Conservation (phyloP, 2,888 invertebrate species). For the Andrena marginata region DNA sequence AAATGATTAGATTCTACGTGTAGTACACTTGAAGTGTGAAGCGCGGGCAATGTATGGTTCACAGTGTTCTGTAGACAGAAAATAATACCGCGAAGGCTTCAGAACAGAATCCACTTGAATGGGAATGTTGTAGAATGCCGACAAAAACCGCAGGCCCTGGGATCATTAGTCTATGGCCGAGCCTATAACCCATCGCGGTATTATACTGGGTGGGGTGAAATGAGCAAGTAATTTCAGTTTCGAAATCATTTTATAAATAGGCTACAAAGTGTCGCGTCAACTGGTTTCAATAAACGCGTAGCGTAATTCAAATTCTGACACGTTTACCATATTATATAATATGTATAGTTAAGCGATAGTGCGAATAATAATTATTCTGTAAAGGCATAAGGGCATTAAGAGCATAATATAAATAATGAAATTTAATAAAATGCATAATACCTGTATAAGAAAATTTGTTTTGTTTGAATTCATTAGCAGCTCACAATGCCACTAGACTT, state of each 20-base stretch:
- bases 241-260: conserved; percentile 3
- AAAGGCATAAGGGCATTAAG: too few relatives aligned
- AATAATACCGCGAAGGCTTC: conserved; percentile 71
- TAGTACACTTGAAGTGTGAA: conserved; percentile 43
- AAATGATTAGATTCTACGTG: not conserved
- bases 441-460: too few relatives aligned
- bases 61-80: conserved; percentile 60
- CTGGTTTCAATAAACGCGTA: not conserved
- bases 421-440: too few relatives aligned
- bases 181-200: conserved; percentile 78
- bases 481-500: not conserved
- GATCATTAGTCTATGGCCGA: conserved; percentile 84
- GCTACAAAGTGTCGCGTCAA: not conserved
- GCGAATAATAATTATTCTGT: too few relatives aligned
- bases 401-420: too few relatives aligned
- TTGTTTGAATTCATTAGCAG: too few relatives aligned
- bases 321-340: too few relatives aligned
- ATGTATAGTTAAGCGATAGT: too few relatives aligned
- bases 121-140: conserved; percentile 85
- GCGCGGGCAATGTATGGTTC: conserved; percentile 38
- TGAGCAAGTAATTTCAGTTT: conserved; percentile 21
- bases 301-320: too few relatives aligned
- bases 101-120: conserved; percentile 81
- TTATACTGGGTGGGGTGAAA: conserved; percentile 80
- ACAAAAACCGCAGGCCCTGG: conserved; percentile 84